phyloP scores from a whole-genome alignment of 1,140 invertebrate species.

The Aphelinus atriplicis region DNA sequence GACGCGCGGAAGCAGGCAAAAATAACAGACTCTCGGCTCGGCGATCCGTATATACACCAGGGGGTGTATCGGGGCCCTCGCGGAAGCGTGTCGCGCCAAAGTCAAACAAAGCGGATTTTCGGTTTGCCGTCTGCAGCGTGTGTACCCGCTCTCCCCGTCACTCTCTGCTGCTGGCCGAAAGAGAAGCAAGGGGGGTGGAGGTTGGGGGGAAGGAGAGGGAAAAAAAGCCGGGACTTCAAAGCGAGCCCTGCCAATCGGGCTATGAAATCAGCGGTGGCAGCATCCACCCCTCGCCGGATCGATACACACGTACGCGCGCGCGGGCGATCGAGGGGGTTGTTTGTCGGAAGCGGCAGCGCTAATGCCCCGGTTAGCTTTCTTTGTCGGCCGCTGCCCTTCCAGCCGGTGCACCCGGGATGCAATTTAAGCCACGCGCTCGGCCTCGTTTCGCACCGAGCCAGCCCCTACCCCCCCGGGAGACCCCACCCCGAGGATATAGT shows the following conservation, averaged over 20 bases:
- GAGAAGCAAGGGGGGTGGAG: background rate
- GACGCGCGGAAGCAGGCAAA: background rate
- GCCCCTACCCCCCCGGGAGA: no score
- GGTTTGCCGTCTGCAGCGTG: background rate
- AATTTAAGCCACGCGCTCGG: slow-evolving; percentile 49
- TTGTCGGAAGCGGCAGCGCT: slow-evolving; percentile 51
- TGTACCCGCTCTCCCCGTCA: no score
- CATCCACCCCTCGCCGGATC: slow-evolving; percentile 26
- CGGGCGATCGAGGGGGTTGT: slow-evolving; percentile 31
- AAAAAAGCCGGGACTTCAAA: slow-evolving; percentile 49
- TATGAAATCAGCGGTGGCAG: slow-evolving; percentile 52
- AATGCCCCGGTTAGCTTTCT: slow-evolving; percentile 54
- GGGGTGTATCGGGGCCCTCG: no score
- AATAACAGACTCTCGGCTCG: no score
- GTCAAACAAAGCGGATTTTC: slow-evolving; percentile 39
- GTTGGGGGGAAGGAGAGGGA: background rate
- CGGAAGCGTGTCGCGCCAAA: background rate
- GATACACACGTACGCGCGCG: no score
- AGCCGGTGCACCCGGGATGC: slow-evolving; percentile 48
- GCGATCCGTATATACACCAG: no score
- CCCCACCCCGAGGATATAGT: no score
- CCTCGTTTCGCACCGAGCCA: slow-evolving; percentile 28
- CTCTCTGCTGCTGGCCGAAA: background rate
- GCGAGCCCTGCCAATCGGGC: slow-evolving; percentile 57
- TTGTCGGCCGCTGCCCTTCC: slow-evolving; percentile 44